Conservation (phyloP, 2,797 vertebrate species). For the Myotis myotis region DNA sequence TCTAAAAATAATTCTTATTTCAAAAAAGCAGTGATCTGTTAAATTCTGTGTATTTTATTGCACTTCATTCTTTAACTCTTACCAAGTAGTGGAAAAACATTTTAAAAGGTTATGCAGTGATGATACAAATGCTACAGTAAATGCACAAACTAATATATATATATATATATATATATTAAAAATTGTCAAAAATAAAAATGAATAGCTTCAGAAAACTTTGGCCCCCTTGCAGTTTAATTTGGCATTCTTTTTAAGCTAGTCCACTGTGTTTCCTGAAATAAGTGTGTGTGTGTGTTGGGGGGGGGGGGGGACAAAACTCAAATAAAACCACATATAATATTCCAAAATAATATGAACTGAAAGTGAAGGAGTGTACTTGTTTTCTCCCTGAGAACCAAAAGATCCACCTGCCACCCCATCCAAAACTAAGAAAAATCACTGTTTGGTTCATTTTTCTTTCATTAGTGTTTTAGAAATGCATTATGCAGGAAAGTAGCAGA, state of each 20-base stretch:
- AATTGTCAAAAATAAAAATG: neutral
- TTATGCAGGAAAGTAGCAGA: conserved; percentile 39
- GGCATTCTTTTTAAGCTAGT: neutral
- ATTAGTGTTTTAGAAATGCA: conserved; percentile 52
- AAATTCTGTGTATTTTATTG: neutral
- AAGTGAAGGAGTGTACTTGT: neutral
- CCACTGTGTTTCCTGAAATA: neutral
- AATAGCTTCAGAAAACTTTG: neutral
- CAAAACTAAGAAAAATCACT: neutral
- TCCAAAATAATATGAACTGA: conserved; percentile 15
- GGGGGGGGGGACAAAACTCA: neutral
- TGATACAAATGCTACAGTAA: neutral
- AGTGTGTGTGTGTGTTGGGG: neutral
- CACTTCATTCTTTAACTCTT: neutral
- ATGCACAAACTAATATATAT: neutral
- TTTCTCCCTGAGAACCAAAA: neutral
- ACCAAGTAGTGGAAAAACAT: neutral
- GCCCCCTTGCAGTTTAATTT: neutral
- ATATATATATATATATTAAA: neutral
- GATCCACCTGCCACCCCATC: neutral
- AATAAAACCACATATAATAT: neutral
- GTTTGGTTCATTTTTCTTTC: conserved; percentile 41
- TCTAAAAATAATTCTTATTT: neutral
- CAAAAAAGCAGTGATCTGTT: neutral
- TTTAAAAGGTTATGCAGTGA: neutral